Evolutionary conservation across 2,113 vertebrate species (phyloP).

Genomic region (Macquaria australasica): DNA sequence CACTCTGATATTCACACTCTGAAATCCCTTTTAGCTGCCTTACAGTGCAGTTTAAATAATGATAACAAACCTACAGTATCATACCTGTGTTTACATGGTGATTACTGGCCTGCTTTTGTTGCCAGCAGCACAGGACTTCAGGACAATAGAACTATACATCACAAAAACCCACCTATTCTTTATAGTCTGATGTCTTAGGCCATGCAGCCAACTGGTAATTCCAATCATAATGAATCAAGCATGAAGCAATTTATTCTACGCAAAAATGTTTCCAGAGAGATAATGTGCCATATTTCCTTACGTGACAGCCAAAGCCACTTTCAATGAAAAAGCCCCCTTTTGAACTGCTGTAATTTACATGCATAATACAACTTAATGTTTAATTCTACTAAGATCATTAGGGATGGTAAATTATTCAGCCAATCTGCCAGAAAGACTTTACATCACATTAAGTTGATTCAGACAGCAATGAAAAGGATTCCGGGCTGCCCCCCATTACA

Average conservation of each 20-base stretch:
- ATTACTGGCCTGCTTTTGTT: neutral
- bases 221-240: neutral
- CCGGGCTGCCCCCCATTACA: neutral
- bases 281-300: constrained; percentile 15
- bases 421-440: constrained; percentile 20
- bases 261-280: neutral
- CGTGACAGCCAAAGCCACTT: constrained; percentile 7
- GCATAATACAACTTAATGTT: constrained; percentile 27
- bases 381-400: constrained; percentile 27
- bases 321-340: constrained; percentile 6
- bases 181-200: neutral
- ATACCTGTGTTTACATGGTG: neutral
- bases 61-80: neutral
- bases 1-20: neutral
- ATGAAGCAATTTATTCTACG: neutral
- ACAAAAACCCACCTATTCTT: constrained; percentile 8
- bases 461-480: constrained; percentile 5
- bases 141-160: neutral
- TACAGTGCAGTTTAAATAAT: neutral
- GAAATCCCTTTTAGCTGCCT: constrained; percentile 7
- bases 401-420: constrained; percentile 24
- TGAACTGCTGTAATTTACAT: constrained; percentile 32
- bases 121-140: neutral
- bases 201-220: neutral
- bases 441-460: constrained; percentile 2